phyloP scores from a whole-genome alignment of 2,888 invertebrate species.

The Oegoconia quadripuncta region DNA sequence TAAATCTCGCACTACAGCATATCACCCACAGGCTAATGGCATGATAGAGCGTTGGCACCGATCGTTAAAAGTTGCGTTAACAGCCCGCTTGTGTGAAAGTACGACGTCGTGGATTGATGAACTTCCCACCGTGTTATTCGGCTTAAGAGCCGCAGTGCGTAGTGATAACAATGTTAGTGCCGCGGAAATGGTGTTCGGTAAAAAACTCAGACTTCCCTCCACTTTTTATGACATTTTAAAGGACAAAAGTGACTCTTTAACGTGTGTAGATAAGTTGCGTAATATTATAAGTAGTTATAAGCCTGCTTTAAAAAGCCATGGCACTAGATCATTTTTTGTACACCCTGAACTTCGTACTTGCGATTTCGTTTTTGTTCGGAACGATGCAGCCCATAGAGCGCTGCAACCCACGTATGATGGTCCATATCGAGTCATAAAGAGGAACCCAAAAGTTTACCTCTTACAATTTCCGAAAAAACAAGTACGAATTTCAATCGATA shows the following conservation, averaged over 20 bases:
- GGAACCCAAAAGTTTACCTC: not conserved
- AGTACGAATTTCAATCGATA: not conserved
- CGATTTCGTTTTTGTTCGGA: not conserved
- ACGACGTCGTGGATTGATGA: constrained; percentile 19
- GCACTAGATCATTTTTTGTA: too few relatives aligned
- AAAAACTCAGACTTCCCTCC: constrained; percentile 15
- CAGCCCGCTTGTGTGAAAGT: constrained; percentile 12
- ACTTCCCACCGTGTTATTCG: constrained; percentile 32
- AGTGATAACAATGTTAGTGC: constrained; percentile 22
- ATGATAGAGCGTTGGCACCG: constrained; percentile 24
- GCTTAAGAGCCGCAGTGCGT: constrained; percentile 27
- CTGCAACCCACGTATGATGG: not conserved
- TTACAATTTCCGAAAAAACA: not conserved
- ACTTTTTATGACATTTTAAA: constrained; percentile 15
- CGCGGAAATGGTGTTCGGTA: constrained; percentile 25
- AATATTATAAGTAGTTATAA: too few relatives aligned
- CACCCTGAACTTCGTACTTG: not conserved
- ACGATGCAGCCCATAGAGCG: not conserved
- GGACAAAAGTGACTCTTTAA: too few relatives aligned
- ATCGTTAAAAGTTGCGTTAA: constrained; percentile 24
- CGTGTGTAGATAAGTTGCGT: too few relatives aligned
- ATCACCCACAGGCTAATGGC: constrained; percentile 25
- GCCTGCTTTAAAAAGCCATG: too few relatives aligned
- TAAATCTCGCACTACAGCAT: constrained; percentile 14
- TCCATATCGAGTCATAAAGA: not conserved